phyloP scores from a whole-genome alignment of 2,888 invertebrate species.

The Poecilus cupreus region DNA sequence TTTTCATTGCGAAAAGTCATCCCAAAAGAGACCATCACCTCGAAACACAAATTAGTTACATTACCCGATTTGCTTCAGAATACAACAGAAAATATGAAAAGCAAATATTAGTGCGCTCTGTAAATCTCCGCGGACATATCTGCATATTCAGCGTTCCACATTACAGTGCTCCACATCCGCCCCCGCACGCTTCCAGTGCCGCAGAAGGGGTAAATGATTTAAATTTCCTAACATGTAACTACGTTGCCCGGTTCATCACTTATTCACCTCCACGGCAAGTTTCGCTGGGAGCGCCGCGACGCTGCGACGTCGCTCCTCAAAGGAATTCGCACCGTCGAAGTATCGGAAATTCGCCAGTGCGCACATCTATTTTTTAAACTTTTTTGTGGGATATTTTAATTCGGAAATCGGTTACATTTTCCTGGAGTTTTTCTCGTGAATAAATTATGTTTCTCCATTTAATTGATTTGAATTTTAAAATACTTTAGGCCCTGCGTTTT shows the following conservation, averaged over 20 bases:
- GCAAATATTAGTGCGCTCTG: too few relatives aligned
- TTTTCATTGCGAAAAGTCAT: too few relatives aligned
- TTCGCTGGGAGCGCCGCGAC: too few relatives aligned
- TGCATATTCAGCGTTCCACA: constrained; percentile 16
- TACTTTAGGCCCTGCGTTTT: neutral
- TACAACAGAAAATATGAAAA: too few relatives aligned
- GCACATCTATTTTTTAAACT: neutral
- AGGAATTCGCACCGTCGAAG: neutral
- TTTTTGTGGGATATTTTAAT: neutral
- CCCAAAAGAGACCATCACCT: too few relatives aligned
- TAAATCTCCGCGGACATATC: neutral
- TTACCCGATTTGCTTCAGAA: too few relatives aligned
- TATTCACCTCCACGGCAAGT: neutral
- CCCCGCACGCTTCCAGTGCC: neutral
- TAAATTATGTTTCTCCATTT: constrained; percentile 36
- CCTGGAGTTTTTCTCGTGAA: constrained; percentile 22
- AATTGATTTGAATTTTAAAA: constrained; percentile 43
- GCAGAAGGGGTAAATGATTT: constrained; percentile 8
- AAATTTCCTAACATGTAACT: constrained; percentile 17
- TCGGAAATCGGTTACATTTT: constrained; percentile 19
- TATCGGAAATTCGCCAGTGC: neutral
- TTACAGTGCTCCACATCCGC: neutral
- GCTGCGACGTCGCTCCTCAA: neutral
- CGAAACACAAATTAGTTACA: too few relatives aligned
- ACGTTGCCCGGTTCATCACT: neutral